These are phyloP conservation scores for Rhizoglyphus robini DNA, from an alignment of 1,140 invertebrate species.

Conservation along the genomic window DNA sequence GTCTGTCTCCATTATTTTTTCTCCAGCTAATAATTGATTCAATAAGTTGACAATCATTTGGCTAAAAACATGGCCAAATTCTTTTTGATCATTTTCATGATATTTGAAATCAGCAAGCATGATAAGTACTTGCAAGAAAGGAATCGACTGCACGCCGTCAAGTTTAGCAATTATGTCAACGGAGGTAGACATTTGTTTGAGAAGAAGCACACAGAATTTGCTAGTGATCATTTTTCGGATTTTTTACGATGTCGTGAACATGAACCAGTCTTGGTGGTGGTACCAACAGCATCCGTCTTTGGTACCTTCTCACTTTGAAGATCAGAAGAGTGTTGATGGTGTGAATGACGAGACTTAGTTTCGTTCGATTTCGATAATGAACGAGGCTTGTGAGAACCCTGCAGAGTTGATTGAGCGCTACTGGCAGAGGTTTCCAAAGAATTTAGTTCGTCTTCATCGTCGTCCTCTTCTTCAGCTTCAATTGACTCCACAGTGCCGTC, in stretches of 20 bases:
- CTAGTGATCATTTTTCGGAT: slow-evolving; percentile 52
- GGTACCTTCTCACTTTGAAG: background rate
- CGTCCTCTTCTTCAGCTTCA: slow-evolving; percentile 3
- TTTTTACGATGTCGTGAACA: background rate
- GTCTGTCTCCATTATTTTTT: background rate
- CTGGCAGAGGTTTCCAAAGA: background rate
- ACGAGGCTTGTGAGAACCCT: background rate
- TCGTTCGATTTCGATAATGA: background rate
- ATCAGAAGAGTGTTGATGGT: background rate
- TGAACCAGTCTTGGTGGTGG: background rate
- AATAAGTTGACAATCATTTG: slow-evolving; percentile 16
- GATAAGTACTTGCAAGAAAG: slow-evolving; percentile 60
- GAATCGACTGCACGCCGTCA: slow-evolving; percentile 67
- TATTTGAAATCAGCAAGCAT: slow-evolving; percentile 9
- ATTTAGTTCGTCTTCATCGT: slow-evolving; percentile 3
- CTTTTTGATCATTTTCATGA: background rate
- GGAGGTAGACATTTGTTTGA: slow-evolving; percentile 50
- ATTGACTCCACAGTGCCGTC: slow-evolving; percentile 15
- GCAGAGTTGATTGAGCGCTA: background rate
- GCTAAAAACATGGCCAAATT: background rate
- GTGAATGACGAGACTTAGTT: background rate
- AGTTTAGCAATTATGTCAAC: slow-evolving; percentile 46
- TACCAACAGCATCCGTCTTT: background rate
- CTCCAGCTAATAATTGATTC: background rate
- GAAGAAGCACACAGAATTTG: slow-evolving; percentile 47